Evolutionary conservation across 2,113 vertebrate species (phyloP).

Genomic region (Thunnus maccoyii): DNA sequence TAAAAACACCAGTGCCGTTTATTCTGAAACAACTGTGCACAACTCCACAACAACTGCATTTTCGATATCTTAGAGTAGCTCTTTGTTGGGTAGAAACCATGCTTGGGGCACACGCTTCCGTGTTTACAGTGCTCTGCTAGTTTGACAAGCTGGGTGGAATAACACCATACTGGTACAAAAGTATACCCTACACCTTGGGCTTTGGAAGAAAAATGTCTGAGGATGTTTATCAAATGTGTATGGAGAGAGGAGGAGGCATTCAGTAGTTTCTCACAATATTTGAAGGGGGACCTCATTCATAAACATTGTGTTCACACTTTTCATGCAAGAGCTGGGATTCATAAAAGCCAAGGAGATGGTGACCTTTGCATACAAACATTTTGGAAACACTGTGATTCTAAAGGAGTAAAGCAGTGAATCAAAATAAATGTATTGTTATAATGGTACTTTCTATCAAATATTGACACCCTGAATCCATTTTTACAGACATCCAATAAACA

Average conservation of each 20-base stretch:
- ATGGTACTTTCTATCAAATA: background rate
- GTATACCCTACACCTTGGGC: constrained; percentile 24
- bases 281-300: constrained; percentile 6
- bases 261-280: constrained; percentile 16
- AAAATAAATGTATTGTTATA: no score
- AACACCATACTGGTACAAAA: constrained; percentile 29
- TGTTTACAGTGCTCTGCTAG: constrained; percentile 54
- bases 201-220: constrained; percentile 21
- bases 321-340: background rate
- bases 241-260: constrained; percentile 5
- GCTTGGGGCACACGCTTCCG: constrained; percentile 39
- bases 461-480: background rate
- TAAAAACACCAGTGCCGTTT: constrained; percentile 21
- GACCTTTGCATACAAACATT: background rate
- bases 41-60: constrained; percentile 19
- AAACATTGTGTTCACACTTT: background rate
- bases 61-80: constrained; percentile 24
- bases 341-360: background rate
- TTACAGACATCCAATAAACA: background rate
- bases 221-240: constrained; percentile 34
- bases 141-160: constrained; percentile 50
- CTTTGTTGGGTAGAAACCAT: constrained; percentile 6
- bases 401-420: no score
- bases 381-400: background rate
- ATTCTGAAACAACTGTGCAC: constrained; percentile 23